Percentiles rank a stretch among this genome's conserved stretches.
These are phyloP conservation scores for Lottia gigantea DNA, from an alignment of 2,888 invertebrate genomes.

Conservation along the genomic window DNA sequence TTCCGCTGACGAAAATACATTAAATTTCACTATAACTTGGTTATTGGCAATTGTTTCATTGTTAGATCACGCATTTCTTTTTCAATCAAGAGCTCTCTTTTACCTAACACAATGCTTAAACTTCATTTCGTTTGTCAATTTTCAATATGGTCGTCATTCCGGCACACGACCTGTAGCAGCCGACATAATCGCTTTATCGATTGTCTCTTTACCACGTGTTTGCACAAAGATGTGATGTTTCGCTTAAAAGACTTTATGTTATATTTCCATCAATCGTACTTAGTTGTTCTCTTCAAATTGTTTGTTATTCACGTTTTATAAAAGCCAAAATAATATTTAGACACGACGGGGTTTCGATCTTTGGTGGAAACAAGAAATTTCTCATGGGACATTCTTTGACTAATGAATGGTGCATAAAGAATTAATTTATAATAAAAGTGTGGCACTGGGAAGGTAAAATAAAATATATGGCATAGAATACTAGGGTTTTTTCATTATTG, in stretches of 20 bases:
- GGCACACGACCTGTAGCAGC: slow-evolving; percentile 4
- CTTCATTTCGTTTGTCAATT: neutral
- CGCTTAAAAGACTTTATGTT: neutral
- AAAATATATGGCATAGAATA: no score
- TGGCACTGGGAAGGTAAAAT: no score
- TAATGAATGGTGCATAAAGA: no score
- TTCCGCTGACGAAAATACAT: neutral
- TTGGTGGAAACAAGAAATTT: neutral
- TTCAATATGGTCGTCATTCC: slow-evolving; percentile 8
- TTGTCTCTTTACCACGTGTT: slow-evolving; percentile 4
- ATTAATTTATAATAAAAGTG: no score
- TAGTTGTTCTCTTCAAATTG: neutral
- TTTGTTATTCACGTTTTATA: slow-evolving; percentile 10
- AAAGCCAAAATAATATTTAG: slow-evolving; percentile 4
- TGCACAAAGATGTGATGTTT: slow-evolving; percentile 7
- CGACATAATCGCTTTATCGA: slow-evolving; percentile 8
- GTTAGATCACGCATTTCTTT: slow-evolving; percentile 3
- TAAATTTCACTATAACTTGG: neutral
- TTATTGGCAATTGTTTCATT: neutral
- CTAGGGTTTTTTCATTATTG: no score
- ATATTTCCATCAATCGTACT: slow-evolving; percentile 5
- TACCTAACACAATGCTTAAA: neutral
- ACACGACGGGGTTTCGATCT: slow-evolving; percentile 7
- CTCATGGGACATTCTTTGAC: slow-evolving; percentile 1
- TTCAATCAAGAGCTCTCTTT: neutral